Percentiles rank a stretch among this genome's conserved stretches.
Conservation (phyloP, 1,140 invertebrate species). For the Nephila pilipes region DNA sequence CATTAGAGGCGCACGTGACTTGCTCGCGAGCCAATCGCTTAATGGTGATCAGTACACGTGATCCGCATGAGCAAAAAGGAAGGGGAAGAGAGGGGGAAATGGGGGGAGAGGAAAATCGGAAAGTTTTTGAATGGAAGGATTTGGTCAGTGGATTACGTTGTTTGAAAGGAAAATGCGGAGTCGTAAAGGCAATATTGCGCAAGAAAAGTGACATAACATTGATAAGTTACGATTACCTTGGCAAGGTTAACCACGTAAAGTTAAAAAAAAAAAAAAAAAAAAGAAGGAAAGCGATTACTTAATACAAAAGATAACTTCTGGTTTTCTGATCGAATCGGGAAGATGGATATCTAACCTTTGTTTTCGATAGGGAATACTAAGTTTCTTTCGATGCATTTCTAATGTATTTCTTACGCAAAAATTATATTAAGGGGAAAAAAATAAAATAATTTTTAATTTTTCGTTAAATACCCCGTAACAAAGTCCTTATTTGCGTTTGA, state of each 20-base stretch:
- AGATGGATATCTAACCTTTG: too few species aligned
- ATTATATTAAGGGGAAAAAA: too few species aligned
- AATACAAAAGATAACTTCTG: neutral
- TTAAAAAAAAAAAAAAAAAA: too few species aligned
- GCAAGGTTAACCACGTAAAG: neutral
- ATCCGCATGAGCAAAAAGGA: constrained; percentile 16
- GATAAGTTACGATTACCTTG: constrained; percentile 24
- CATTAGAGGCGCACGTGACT: constrained; percentile 71
- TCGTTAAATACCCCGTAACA: too few species aligned
- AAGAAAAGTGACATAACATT: neutral
- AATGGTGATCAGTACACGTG: constrained; percentile 72
- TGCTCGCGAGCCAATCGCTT: constrained; percentile 73
- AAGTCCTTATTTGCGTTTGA: too few species aligned
- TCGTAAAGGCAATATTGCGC: neutral
- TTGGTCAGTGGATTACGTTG: constrained; percentile 7
- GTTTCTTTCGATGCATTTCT: too few species aligned
- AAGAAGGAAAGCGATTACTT: neutral
- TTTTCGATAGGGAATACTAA: neutral
- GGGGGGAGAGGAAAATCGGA: neutral
- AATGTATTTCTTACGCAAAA: too few species aligned
- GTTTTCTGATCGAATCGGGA: neutral
- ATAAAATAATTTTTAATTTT: too few species aligned
- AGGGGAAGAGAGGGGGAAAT: neutral
- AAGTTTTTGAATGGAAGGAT: constrained; percentile 31
- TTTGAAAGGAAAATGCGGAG: neutral